Percentiles rank a stretch among this genome's conserved stretches.
Conservation (phyloP, 2,797 vertebrate species). For the Lacerta agilis region DNA sequence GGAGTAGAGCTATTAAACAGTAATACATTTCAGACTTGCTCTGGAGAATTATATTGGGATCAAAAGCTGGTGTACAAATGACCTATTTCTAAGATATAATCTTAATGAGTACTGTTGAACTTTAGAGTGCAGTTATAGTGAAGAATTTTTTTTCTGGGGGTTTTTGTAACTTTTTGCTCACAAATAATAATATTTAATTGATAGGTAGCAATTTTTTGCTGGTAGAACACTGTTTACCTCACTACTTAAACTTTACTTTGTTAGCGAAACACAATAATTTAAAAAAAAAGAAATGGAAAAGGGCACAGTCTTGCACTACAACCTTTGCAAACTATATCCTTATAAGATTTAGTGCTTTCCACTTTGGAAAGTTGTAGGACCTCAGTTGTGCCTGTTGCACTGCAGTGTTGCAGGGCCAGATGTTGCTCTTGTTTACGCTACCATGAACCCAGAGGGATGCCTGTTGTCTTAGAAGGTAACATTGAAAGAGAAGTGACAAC, state of each 20-base stretch:
- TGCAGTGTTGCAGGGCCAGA: neutral
- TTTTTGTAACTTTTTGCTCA: conserved; percentile 59
- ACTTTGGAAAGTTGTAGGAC: conserved; percentile 58
- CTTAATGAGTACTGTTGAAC: conserved; percentile 68
- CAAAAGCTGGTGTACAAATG: conserved; percentile 63
- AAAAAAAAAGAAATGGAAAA: neutral
- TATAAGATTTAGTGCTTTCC: conserved; percentile 27
- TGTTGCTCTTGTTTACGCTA: conserved; percentile 54
- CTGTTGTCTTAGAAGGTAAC: neutral
- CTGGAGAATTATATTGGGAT: conserved; percentile 61
- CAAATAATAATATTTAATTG: conserved; percentile 63
- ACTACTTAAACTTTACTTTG: conserved; percentile 69
- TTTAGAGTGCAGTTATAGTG: conserved; percentile 56
- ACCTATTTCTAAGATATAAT: conserved; percentile 69
- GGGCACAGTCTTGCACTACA: neutral
- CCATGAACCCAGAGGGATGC: neutral
- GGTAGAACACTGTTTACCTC: conserved; percentile 81
- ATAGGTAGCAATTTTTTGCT: conserved; percentile 68
- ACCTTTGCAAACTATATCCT: conserved; percentile 43
- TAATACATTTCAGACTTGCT: conserved; percentile 47
- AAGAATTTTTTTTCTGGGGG: conserved; percentile 51
- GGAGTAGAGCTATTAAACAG: neutral
- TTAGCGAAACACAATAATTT: conserved; percentile 49
- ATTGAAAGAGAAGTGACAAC: conserved; percentile 27
- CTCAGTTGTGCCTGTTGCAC: conserved; percentile 46